Evolutionary conservation across 2,888 invertebrate genomes (phyloP).

Genomic region (Emesis russula): DNA sequence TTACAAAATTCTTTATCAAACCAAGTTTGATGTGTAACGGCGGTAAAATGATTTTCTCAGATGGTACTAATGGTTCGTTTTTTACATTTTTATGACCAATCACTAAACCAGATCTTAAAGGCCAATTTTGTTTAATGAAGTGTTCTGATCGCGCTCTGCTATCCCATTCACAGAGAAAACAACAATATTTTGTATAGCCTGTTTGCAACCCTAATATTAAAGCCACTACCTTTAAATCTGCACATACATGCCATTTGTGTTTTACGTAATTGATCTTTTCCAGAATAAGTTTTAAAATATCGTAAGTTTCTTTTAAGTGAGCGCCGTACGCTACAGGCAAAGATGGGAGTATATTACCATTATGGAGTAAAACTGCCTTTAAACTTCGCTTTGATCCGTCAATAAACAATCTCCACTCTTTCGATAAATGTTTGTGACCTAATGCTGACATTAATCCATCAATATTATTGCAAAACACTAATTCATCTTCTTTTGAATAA

Average conservation of each 20-base stretch:
- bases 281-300: conserved; percentile 41
- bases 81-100: neutral
- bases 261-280: conserved; percentile 47
- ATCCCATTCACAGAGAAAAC: conserved; percentile 47
- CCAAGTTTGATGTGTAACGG: neutral
- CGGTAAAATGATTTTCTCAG: neutral
- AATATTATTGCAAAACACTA: neutral
- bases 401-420: conserved; percentile 24
- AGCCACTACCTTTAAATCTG: conserved; percentile 14
- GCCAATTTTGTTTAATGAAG: neutral
- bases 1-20: neutral
- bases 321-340: conserved; percentile 43
- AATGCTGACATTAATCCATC: conserved; percentile 76
- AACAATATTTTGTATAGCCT: conserved; percentile 45
- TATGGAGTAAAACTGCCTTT: conserved; percentile 65
- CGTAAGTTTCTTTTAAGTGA: conserved; percentile 56
- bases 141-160: neutral
- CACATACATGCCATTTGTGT: conserved; percentile 18
- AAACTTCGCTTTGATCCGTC: conserved; percentile 49
- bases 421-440: neutral
- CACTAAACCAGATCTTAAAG: neutral
- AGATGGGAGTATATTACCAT: conserved; percentile 50
- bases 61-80: neutral
- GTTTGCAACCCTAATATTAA: conserved; percentile 23
- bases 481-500: neutral